These are phyloP conservation scores for Mus minutoides DNA, from an alignment of 2,797 vertebrate species.

Conservation along the genomic window DNA sequence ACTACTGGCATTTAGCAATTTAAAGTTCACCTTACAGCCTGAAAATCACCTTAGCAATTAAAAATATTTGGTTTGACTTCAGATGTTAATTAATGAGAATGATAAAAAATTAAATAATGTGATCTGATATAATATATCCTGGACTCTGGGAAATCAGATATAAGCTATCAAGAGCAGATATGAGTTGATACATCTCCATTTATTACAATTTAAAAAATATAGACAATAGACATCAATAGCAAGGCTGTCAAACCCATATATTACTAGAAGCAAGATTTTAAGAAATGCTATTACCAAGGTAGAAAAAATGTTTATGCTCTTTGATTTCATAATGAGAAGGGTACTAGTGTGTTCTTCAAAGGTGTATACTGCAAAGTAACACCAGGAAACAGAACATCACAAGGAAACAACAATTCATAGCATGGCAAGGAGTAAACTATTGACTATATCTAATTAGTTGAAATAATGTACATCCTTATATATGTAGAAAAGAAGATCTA, in stretches of 20 bases:
- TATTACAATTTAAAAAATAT: conserved; percentile 3
- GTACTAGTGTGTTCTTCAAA: not conserved
- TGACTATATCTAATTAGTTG: not conserved
- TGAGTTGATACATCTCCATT: not conserved
- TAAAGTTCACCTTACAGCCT: conserved; percentile 31
- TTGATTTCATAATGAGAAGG: conserved; percentile 36
- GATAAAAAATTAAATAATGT: conserved; percentile 6
- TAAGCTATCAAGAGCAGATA: conserved; percentile 5
- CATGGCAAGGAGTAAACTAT: not conserved
- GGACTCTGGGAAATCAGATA: not conserved
- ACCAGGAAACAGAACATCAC: not conserved
- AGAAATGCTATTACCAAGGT: conserved; percentile 1
- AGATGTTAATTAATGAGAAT: conserved; percentile 1
- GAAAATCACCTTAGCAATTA: conserved; percentile 20
- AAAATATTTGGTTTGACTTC: conserved; percentile 51
- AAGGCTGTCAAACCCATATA: not conserved
- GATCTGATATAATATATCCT: conserved; percentile 24
- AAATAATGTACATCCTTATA: not conserved
- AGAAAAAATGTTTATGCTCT: not conserved
- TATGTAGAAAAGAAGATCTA: not conserved
- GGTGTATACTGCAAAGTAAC: not conserved
- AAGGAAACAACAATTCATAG: not conserved
- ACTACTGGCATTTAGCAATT: conserved; percentile 35
- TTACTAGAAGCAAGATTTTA: not conserved
- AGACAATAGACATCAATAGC: not conserved